Conservation (phyloP, 2,797 vertebrate species). For the Distichodus sexfasciatus region DNA sequence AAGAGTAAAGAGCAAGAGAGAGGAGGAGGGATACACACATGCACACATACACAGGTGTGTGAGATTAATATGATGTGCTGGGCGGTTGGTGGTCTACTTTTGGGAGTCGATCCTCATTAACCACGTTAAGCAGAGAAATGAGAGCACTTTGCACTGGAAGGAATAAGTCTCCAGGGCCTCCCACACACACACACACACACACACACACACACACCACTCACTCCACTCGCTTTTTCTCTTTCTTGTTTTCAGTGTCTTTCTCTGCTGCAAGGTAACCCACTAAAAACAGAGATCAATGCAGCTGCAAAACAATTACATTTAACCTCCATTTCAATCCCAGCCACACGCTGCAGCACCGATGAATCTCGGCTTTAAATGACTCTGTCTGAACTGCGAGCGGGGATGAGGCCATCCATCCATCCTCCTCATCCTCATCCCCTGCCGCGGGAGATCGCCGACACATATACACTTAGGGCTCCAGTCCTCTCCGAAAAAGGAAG, state of each 20-base stretch:
- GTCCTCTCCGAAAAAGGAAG: constrained; percentile 36
- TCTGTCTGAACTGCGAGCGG: constrained; percentile 27
- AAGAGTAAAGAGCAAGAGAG: too few species aligned
- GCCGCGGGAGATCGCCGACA: constrained; percentile 34
- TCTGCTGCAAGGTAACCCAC: constrained; percentile 38
- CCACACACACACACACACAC: constrained; percentile 20
- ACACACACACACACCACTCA: constrained; percentile 22
- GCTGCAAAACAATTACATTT: constrained; percentile 61
- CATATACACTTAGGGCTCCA: constrained; percentile 17
- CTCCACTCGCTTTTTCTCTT: constrained; percentile 27
- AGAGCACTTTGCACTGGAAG: constrained; percentile 40
- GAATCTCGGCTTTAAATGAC: constrained; percentile 39
- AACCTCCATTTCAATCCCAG: constrained; percentile 56
- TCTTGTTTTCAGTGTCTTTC: constrained; percentile 13
- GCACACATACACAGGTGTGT: not conserved
- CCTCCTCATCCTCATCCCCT: constrained; percentile 24
- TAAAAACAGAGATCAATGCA: constrained; percentile 57
- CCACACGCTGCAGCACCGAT: constrained; percentile 32
- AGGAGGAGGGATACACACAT: too few species aligned
- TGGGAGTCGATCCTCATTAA: constrained; percentile 45
- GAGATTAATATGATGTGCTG: constrained; percentile 28
- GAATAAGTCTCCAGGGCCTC: constrained; percentile 29
- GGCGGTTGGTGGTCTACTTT: constrained; percentile 26
- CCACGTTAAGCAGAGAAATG: constrained; percentile 45
- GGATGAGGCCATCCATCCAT: constrained; percentile 30